Conservation (phyloP, 2,113 vertebrate species). For the Sylvilagus bachmani region DNA sequence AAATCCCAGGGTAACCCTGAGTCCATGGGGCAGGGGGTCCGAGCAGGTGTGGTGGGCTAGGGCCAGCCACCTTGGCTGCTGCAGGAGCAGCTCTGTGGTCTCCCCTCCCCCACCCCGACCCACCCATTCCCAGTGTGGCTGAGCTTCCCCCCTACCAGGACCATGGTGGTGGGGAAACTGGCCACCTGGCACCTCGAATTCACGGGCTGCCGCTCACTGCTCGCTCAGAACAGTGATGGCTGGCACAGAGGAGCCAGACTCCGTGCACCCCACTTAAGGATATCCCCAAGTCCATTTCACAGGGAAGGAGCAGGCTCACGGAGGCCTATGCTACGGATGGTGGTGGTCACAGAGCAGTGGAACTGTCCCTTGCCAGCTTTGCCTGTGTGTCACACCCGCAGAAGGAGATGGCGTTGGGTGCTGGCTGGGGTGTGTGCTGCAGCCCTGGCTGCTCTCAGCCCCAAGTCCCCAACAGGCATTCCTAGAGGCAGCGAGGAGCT, state of each 20-base stretch:
- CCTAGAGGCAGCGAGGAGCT: neutral
- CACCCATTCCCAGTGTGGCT: neutral
- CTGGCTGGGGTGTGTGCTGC: fast-evolving
- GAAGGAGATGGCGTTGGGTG: fast-evolving
- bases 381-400: fast-evolving
- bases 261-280: fast-evolving
- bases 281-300: too few relatives aligned
- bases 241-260: neutral
- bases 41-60: fast-evolving
- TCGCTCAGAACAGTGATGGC: fast-evolving
- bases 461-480: neutral
- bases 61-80: neutral
- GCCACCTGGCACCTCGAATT: neutral
- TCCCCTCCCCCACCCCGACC: neutral
- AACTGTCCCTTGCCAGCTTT: neutral
- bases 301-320: neutral
- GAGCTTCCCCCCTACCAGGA: neutral
- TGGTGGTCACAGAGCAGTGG: too few relatives aligned
- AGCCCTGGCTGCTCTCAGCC: neutral
- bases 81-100: neutral
- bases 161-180: too few relatives aligned
- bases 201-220: neutral
- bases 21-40: too few relatives aligned
- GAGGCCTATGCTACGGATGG: too few relatives aligned
- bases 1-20: neutral